Evolutionary conservation across 2,113 vertebrate genomes (phyloP).

Genomic region (Lepidothrix coronata): DNA sequence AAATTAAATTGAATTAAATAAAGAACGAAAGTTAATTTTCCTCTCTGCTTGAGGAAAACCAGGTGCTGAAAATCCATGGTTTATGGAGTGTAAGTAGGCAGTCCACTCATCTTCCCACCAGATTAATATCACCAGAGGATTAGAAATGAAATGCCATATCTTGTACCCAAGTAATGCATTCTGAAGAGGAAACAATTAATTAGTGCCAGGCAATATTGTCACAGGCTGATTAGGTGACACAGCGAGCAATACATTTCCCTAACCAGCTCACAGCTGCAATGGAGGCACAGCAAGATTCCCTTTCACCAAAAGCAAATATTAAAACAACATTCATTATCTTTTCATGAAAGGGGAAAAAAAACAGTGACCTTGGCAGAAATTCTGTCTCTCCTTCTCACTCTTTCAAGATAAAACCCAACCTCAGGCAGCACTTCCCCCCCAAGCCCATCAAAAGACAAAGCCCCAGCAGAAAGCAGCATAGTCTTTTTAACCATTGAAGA

Average conservation of each 20-base stretch:
- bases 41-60: background rate
- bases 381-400: background rate
- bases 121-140: background rate
- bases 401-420: background rate
- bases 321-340: conserved; percentile 31
- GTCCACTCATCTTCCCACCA: background rate
- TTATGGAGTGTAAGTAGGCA: background rate
- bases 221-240: background rate
- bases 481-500: conserved; percentile 13
- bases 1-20: background rate
- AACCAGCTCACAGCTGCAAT: background rate
- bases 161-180: background rate
- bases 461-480: background rate
- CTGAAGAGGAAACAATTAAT: conserved; percentile 17
- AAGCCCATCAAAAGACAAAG: background rate
- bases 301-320: conserved; percentile 24
- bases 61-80: background rate
- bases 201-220: background rate
- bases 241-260: background rate
- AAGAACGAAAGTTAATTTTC: background rate
- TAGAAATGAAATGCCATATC: background rate
- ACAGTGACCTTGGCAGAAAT: conserved; percentile 1
- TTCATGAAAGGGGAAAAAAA: background rate
- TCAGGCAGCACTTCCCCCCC: background rate
- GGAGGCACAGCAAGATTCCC: background rate